Percentiles rank a stretch among this genome's conserved stretches.
Conservation (phyloP, 2,113 vertebrate species). For the Piaya cayana region DNA sequence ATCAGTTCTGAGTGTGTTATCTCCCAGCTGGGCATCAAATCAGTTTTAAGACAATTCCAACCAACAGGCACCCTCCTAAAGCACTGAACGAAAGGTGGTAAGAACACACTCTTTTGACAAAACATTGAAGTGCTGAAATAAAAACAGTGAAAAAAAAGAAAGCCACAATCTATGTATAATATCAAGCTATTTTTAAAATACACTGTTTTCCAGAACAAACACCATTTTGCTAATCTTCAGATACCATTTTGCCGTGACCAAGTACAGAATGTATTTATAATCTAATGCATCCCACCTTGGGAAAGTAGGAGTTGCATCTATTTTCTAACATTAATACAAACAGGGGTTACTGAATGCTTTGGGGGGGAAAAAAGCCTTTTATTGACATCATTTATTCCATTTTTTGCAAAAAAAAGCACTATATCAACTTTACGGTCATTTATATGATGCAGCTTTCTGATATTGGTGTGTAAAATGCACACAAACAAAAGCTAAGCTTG, state of each 20-base stretch:
- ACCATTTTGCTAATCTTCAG: neutral
- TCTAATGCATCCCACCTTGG: neutral
- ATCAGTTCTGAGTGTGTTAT: neutral
- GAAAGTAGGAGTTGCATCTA: neutral
- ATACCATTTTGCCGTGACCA: neutral
- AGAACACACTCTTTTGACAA: neutral
- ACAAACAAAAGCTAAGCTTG: neutral
- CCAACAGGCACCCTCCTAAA: neutral
- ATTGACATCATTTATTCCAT: neutral
- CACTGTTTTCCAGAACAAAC: neutral
- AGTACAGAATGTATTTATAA: neutral
- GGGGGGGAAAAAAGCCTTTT: neutral
- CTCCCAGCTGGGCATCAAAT: neutral
- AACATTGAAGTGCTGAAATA: neutral
- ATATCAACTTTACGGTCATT: neutral
- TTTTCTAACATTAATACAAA: neutral
- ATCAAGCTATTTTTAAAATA: neutral
- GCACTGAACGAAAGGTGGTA: neutral
- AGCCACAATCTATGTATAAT: neutral
- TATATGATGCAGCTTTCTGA: neutral
- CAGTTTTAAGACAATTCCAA: neutral
- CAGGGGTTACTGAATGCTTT: neutral
- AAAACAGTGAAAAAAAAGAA: neutral
- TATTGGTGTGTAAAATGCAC: neutral
- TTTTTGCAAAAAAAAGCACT: neutral